Evolutionary conservation across 2,797 vertebrate genomes (phyloP).

Genomic region (Corythornis leucogaster): DNA sequence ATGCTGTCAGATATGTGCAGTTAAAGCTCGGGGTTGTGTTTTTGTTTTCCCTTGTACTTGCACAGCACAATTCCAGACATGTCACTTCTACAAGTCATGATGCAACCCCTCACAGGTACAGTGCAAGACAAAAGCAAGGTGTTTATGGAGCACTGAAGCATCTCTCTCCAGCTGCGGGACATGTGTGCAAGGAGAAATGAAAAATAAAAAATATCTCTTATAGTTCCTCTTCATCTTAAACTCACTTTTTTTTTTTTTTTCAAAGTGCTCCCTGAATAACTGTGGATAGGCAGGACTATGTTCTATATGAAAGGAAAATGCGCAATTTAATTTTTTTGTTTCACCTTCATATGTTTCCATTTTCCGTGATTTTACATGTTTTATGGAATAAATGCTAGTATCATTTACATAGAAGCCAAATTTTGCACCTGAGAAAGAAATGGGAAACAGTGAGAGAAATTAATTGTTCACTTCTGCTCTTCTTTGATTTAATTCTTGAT

Average conservation of each 20-base stretch:
- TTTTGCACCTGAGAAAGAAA: not conserved
- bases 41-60: slow-evolving; percentile 37
- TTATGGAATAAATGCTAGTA: not conserved
- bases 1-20: slow-evolving; percentile 46
- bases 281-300: not conserved
- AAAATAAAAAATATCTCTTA: not conserved
- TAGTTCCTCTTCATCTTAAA: not conserved
- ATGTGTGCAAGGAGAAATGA: not conserved
- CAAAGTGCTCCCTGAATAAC: not conserved
- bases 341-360: not conserved
- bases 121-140: slow-evolving; percentile 45
- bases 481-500: not conserved
- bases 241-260: not conserved
- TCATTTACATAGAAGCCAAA: not conserved
- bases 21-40: slow-evolving; percentile 8
- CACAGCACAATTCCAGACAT: slow-evolving; percentile 16
- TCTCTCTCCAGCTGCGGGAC: slow-evolving; percentile 15
- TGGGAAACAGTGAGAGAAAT: not conserved
- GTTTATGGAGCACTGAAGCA: slow-evolving; percentile 23
- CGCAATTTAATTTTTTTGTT: not conserved
- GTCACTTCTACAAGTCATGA: slow-evolving; percentile 33
- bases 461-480: not conserved
- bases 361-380: not conserved
- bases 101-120: not conserved
- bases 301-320: not conserved